Conservation (phyloP, 2,888 invertebrate species). For the Sarcophaga variegata region DNA sequence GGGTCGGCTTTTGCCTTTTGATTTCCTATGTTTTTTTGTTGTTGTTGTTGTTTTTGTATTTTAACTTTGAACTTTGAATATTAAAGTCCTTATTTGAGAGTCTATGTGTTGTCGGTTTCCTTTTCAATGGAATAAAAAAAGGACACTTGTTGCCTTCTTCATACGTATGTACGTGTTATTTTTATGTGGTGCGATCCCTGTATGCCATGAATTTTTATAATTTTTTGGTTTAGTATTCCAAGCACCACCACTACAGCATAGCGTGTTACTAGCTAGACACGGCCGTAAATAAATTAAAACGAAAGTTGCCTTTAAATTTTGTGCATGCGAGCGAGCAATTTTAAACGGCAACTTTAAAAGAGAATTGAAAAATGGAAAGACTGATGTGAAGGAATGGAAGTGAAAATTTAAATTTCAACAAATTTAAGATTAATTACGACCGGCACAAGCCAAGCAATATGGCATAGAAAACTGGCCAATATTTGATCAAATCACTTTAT, state of each 20-base stretch:
- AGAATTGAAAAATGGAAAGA: no score
- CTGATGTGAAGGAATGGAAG: no score
- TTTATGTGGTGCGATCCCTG: neutral
- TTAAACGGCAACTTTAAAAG: no score
- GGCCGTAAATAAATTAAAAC: neutral
- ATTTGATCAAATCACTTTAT: no score
- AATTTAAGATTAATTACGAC: no score
- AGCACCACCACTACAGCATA: neutral
- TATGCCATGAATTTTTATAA: neutral
- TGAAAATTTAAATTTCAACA: no score
- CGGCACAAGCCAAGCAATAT: no score
- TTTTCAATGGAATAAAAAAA: conserved; percentile 13
- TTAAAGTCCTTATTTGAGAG: conserved; percentile 29
- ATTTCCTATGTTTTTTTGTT: conserved; percentile 22
- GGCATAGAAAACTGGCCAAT: no score
- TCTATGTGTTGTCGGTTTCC: neutral
- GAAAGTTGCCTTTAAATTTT: neutral
- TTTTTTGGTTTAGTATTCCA: neutral
- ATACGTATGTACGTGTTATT: neutral
- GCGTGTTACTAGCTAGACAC: neutral
- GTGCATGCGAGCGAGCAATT: no score
- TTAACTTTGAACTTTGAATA: conserved; percentile 57
- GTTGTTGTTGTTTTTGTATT: conserved; percentile 1
- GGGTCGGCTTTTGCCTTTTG: conserved; percentile 67
- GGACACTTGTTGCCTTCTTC: conserved; percentile 57